These are phyloP conservation scores for Megalops cyprinoides DNA, from an alignment of 2,797 vertebrate genomes.

Conservation along the genomic window DNA sequence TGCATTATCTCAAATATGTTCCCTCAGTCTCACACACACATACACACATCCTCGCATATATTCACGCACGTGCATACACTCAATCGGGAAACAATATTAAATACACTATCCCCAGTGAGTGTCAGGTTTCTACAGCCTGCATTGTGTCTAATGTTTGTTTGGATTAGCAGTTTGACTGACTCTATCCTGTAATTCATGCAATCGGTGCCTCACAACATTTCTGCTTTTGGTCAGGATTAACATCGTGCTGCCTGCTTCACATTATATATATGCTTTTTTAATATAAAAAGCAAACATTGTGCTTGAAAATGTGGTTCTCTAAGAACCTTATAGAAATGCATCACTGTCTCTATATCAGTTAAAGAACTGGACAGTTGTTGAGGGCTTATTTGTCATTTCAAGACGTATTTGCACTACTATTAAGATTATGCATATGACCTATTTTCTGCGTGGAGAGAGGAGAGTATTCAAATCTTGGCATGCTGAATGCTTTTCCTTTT, in stretches of 20 bases:
- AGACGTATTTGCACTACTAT: background rate
- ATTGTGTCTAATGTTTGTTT: slow-evolving; percentile 8
- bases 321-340: background rate
- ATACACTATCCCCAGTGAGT: slow-evolving; percentile 7
- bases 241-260: background rate
- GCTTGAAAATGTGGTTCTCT: background rate
- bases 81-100: slow-evolving; percentile 24
- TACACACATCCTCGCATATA: background rate
- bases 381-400: background rate
- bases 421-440: background rate
- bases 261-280: background rate
- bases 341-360: background rate
- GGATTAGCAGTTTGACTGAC: slow-evolving; percentile 16
- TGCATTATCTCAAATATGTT: too few species aligned
- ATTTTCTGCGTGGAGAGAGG: background rate
- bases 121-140: slow-evolving; percentile 9
- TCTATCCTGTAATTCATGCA: background rate
- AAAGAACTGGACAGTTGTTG: background rate
- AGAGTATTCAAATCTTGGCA: slow-evolving; percentile 7
- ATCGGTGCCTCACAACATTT: background rate
- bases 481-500: background rate
- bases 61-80: background rate
- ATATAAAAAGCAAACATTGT: background rate
- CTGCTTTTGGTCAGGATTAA: background rate
- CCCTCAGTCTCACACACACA: too few species aligned